Evolutionary conservation across 2,113 vertebrate genomes (phyloP).

Genomic region (Rhinopithecus roxellana): DNA sequence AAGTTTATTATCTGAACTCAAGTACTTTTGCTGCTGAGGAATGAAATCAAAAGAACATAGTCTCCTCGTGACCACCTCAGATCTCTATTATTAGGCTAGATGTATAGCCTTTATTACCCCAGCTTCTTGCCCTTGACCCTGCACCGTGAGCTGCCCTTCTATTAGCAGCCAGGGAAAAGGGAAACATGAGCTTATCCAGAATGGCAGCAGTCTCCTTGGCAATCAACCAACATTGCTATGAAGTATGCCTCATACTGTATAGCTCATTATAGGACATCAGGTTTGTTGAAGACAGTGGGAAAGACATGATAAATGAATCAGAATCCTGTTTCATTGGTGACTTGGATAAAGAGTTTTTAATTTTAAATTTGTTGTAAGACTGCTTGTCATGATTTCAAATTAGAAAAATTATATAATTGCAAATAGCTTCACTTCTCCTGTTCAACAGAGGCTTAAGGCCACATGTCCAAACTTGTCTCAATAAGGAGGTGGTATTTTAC

Average conservation of each 20-base stretch:
- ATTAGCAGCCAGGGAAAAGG: neutral
- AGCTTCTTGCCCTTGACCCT: neutral
- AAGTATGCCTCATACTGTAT: neutral
- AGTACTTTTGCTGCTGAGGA: conserved; percentile 15
- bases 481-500: neutral
- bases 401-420: conserved; percentile 27
- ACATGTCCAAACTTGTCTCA: neutral
- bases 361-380: conserved; percentile 38
- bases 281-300: neutral
- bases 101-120: neutral
- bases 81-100: neutral
- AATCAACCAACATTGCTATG: neutral
- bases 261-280: neutral
- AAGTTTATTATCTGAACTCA: conserved; percentile 22
- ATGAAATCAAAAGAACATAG: neutral
- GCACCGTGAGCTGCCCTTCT: neutral
- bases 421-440: neutral
- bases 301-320: conserved; percentile 3
- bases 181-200: neutral
- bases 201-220: neutral
- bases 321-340: neutral
- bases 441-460: conserved; percentile 34
- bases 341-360: conserved; percentile 58
- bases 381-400: conserved; percentile 51
- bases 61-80: neutral